Base-by-base conservation (phyloP, 2,888 invertebrate species). In the Diaperis boleti region DNA sequence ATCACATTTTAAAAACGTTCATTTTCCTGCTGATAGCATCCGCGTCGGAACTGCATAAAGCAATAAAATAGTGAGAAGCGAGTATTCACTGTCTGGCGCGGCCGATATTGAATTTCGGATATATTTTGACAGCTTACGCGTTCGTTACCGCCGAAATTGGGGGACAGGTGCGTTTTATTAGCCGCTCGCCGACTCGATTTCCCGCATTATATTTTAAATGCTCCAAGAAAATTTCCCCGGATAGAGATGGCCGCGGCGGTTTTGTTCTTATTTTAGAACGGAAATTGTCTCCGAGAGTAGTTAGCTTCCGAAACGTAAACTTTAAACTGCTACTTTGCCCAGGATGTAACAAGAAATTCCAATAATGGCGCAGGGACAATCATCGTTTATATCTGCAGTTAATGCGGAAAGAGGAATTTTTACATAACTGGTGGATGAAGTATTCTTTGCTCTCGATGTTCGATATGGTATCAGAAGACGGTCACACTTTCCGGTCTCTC, bases 101-200 rank as follows among this genome's bases (percentile, higher is more conserved):
- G 10, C 29, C n/a, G n/a, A 60, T 60, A 60, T 60, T 60, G 60
- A 26, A 60, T 60, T 52, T 35, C n/a, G 60, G 63, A 50, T 54
- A 69, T 71, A 72, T 71, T 74, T 72, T 74, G 74, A 74, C 73
- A 73, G 72, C 70, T 71, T 71, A 73, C 69, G 71, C 72, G 73
- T 74, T 74, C 69, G 72, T 72, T 73, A 73, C 70, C 72, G 69
- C 71, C 64, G 66, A 72, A 74, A 72, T 71, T 68, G 69, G 70
- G 45, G 65, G 71, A 68, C 74, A 74, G 74, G 74, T 74, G 74
- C 71, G 70, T 74, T 74, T 74, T 74, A 74, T 74, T 72, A 69
- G 65, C 5, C 64, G 60, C 22, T 55, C 29, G 13, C 18, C 37
- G 52, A 52, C 22, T 37, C 52, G 52, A 18, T 35, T 39, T 52